Base-by-base conservation (phyloP, 2,888 invertebrate species). In the Gymnosoma rotundatum region DNA sequence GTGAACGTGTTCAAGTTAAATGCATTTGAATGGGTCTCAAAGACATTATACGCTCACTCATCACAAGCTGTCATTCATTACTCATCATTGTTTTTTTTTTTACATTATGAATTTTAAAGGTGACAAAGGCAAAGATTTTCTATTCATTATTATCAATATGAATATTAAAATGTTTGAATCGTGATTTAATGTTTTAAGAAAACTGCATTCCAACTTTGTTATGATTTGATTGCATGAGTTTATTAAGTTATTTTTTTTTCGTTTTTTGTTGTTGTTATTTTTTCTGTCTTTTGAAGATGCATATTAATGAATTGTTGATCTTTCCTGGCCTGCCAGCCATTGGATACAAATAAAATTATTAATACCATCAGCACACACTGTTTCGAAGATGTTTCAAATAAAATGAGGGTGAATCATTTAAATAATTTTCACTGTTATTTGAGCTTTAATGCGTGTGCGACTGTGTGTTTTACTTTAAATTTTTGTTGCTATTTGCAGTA, bases 361-460 rank as follows among this genome's bases (percentile, higher is more conserved):
- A 69, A 42, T 56, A 21, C 58, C 42, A 52, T 50, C 60, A 16
- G 50, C 38, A 16, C 32, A 7, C 7, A 7, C 7, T 32, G 32
- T 32, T 38, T 14, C 8, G 12, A 2, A 66, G 7, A 66, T 61
- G 21, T 50, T 38, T 5, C 9, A 79, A 45, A 67, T 61, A 58
- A 74, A 74, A 84, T 81, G 81, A 78, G 84, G 81, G 73, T 78
- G 60, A 50, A 74, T 54, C 78, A 81, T 78, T 81, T 81, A 54
- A 84, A 84, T 84, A 78, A 74, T 83, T 83, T 83, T 80, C 83
- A 76, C 72, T 83, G 76, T 79, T 79, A 64, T 69, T 60, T 70
- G 32, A 76, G 50, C 36, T 76, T 60, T 50, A 38, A 60, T 0
- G 42, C 50, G 6, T 32, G 32, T 32, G 32, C 6, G 7, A 5